Evolutionary conservation across 64 coral and sea anemone species (phyloP), one percentile per base, ranked within the genome.

Genomic region (Astreopora myriophthalma): DNA sequence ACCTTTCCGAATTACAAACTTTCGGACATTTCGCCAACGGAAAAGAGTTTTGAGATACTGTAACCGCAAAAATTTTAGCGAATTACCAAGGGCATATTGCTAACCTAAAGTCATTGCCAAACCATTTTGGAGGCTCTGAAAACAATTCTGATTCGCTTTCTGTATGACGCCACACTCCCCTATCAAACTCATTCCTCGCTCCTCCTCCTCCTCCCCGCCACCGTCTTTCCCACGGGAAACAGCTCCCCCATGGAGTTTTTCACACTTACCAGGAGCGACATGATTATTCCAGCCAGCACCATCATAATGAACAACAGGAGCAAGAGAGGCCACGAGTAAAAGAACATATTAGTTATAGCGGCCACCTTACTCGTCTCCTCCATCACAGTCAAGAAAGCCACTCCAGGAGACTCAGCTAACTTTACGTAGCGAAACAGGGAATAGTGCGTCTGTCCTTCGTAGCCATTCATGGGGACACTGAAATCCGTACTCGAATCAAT

Each of bases 221-320:
- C 42, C 11, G 42, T 46, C 42, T n/a, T n/a, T 46, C 42, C 42
- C 42, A 46, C 52, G 17, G 17, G 42, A 46, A 11, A 46, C 4
- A 4, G 11, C 42, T 46, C 42, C 42, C 42, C n/a, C 70, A 75
- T 20, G 1, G 32, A 46, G 8, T 68, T 86, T 12, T 42, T 14
- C n/a, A 20, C 4, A 91, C 89, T 74, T 92, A 92, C 89, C 49
- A 86, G 25, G 12, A 57, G 0, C 79, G 80, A 92, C 70, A 79
- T 92, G 32, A 85, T 17, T 8, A 92, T 48, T 3, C 90, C 90
- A 8, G 69, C 90, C 23, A 74, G 27, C 0, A 63, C 17, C 34
- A 84, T 74, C 52, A 92, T 85, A 2, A 60, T 6, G 2, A 40
- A 22, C 7, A 39, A 42, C n/a, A 92, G 0, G 2, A 73, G 8